Conservation (phyloP, 2,888 invertebrate genomes). For the Barypeithes pellucidus region DNA sequence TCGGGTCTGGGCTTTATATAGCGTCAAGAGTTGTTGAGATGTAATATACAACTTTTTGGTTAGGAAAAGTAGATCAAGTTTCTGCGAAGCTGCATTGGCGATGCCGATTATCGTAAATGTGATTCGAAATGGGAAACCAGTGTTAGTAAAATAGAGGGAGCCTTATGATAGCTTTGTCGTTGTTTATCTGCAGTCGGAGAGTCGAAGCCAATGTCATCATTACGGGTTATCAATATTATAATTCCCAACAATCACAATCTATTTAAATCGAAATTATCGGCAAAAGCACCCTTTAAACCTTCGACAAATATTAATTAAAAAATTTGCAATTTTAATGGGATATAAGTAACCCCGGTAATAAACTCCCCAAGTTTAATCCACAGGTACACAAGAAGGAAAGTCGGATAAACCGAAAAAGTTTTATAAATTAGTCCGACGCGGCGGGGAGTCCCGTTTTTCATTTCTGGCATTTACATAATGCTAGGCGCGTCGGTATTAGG, state of each 20-base stretch:
- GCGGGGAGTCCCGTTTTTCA: constrained; percentile 65
- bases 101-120: too few relatives aligned
- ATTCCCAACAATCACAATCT: neutral
- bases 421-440: constrained; percentile 63
- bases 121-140: too few relatives aligned
- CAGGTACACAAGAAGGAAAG: constrained; percentile 60
- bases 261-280: constrained; percentile 17
- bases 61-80: too few relatives aligned
- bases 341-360: constrained; percentile 51
- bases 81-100: too few relatives aligned
- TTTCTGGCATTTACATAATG: constrained; percentile 65
- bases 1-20: too few relatives aligned
- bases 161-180: too few relatives aligned
- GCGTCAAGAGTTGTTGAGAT: too few relatives aligned
- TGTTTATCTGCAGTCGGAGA: too few relatives aligned
- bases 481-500: constrained; percentile 59
- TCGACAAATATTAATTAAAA: constrained; percentile 26
- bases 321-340: constrained; percentile 49
- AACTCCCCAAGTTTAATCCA: constrained; percentile 56
- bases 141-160: too few relatives aligned
- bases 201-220: too few relatives aligned
- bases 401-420: constrained; percentile 59
- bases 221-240: neutral
- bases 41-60: too few relatives aligned
- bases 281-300: constrained; percentile 14